Conservation (phyloP, 2,797 vertebrate species). For the Hipposideros larvatus region DNA sequence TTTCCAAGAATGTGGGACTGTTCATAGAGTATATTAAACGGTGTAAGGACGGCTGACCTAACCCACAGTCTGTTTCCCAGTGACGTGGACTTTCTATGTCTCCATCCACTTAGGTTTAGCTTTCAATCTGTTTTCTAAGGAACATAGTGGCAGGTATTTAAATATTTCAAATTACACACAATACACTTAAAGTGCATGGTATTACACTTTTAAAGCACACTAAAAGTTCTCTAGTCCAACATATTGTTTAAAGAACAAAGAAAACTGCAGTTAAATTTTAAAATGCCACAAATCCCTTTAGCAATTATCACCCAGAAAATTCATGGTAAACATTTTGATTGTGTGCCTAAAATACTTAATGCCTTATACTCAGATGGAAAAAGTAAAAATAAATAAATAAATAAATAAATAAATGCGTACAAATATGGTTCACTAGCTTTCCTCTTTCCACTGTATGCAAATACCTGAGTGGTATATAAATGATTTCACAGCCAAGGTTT, state of each 20-base stretch:
- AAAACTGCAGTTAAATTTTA: constrained; percentile 15
- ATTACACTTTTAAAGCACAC: neutral
- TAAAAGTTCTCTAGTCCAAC: neutral
- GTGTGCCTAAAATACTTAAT: constrained; percentile 26
- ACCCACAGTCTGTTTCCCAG: neutral
- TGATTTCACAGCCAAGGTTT: constrained; percentile 58
- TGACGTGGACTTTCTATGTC: neutral
- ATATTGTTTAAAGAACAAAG: constrained; percentile 48
- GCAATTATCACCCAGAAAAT: constrained; percentile 45
- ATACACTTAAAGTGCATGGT: neutral
- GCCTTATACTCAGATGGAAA: neutral
- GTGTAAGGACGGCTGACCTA: neutral
- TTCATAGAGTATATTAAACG: neutral
- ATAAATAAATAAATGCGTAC: neutral
- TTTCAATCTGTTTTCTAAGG: neutral
- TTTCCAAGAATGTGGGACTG: neutral
- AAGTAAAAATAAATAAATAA: neutral
- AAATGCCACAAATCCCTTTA: constrained; percentile 52
- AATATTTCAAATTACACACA: constrained; percentile 25
- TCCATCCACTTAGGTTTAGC: neutral
- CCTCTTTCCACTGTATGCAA: neutral
- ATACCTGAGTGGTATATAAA: constrained; percentile 65
- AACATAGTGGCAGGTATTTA: neutral
- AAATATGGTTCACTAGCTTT: neutral
- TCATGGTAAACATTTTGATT: constrained; percentile 21